Percentiles rank a stretch among this genome's conserved stretches.
These are phyloP conservation scores for Calameuta filiformis DNA, from an alignment of 2,888 invertebrate species.

Conservation along the genomic window DNA sequence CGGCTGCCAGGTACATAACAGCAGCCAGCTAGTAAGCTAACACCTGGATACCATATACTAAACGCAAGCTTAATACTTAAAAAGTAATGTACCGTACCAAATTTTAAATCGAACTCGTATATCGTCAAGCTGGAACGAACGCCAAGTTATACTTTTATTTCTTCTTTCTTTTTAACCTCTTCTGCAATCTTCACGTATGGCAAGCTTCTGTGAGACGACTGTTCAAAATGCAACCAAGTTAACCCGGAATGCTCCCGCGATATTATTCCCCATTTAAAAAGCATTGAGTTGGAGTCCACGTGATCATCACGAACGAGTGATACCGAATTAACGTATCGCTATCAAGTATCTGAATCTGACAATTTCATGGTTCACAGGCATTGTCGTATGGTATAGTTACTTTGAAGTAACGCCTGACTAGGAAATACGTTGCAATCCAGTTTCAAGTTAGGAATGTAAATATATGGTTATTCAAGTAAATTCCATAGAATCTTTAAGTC, in stretches of 20 bases:
- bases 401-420: neutral
- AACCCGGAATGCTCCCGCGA: neutral
- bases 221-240: neutral
- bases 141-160: neutral
- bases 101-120: neutral
- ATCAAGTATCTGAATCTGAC: neutral
- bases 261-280: neutral
- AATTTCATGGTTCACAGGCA: too few species aligned
- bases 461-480: too few species aligned
- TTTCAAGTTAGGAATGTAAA: too few species aligned
- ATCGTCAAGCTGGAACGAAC: neutral
- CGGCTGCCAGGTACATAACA: neutral
- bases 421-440: too few species aligned
- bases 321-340: neutral
- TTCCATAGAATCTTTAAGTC: too few species aligned
- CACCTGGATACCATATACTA: neutral
- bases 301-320: neutral
- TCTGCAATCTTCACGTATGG: neutral
- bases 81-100: neutral
- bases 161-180: neutral
- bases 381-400: too few species aligned
- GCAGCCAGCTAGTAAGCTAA: neutral
- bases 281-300: neutral
- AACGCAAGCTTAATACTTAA: neutral
- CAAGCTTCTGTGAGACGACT: neutral